A percentile compares a stretch with the other conserved stretches of the same genome.
These are phyloP conservation scores for Onthophagus sagittarius DNA, from an alignment of 2,888 invertebrate genomes.

Conservation along the genomic window DNA sequence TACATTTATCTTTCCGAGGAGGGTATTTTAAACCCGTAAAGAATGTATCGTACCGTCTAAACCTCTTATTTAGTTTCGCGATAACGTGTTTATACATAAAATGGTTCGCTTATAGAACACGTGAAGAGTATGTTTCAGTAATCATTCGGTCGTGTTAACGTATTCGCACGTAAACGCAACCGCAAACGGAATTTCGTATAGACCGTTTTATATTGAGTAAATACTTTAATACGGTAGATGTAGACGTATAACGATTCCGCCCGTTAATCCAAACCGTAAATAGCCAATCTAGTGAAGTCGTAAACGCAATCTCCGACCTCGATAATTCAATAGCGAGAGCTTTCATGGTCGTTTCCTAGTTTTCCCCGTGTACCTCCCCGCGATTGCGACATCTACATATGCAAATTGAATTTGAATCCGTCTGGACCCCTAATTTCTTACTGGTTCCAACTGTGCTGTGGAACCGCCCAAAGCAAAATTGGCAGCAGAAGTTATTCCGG, in stretches of 20 bases:
- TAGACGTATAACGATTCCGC: neutral
- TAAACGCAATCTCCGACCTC: conserved; percentile 7
- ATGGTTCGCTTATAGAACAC: neutral
- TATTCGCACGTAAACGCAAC: neutral
- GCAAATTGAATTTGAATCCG: conserved; percentile 9
- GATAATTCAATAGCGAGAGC: conserved; percentile 7
- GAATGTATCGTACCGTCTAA: neutral
- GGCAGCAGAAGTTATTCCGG: neutral
- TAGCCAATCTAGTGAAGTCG: neutral
- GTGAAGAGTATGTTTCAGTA: too few relatives aligned
- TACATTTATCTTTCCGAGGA: neutral
- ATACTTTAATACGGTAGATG: neutral
- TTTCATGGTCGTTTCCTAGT: neutral
- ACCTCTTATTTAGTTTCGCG: neutral
- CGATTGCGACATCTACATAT: conserved; percentile 9
- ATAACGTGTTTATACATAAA: neutral
- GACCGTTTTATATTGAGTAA: neutral
- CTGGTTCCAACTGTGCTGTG: neutral
- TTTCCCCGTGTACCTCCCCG: neutral
- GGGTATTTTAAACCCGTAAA: neutral
- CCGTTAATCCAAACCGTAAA: neutral
- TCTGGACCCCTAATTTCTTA: neutral
- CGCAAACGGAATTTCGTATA: neutral
- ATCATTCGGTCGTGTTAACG: neutral
- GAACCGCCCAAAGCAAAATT: neutral